A percentile compares a stretch with the other conserved stretches of the same genome.
phyloP scores from a whole-genome alignment of 2,888 invertebrate genomes.

The Cynaeus angustus region DNA sequence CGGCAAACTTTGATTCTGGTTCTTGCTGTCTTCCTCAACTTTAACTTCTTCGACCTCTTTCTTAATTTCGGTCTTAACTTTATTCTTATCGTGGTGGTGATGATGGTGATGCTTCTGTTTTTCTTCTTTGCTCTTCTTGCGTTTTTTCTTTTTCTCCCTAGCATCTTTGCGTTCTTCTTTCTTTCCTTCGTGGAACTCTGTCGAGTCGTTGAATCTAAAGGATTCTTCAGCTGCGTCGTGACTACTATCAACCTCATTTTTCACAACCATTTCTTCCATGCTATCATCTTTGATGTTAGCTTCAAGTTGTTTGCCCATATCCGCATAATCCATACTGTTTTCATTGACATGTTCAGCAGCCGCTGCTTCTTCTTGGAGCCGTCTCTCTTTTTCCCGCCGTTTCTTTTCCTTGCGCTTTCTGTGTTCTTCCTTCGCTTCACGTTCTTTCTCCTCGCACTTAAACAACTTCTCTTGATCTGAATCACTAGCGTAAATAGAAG shows the following conservation, averaged over 20 bases:
- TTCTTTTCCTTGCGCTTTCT: slow-evolving; percentile 72
- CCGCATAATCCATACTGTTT: slow-evolving; percentile 86
- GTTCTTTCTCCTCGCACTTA: slow-evolving; percentile 53
- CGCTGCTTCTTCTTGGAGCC: slow-evolving; percentile 70
- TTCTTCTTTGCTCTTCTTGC: slow-evolving; percentile 88
- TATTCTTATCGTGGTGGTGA: slow-evolving; percentile 75
- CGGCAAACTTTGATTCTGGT: slow-evolving; percentile 78
- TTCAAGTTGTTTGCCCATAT: slow-evolving; percentile 87
- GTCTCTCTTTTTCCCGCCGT: slow-evolving; percentile 68
- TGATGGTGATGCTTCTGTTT: slow-evolving; percentile 81
- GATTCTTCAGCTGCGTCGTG: slow-evolving; percentile 69
- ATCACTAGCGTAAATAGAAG: slow-evolving; percentile 70
- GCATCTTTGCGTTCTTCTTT: slow-evolving; percentile 75
- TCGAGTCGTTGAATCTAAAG: slow-evolving; percentile 50
- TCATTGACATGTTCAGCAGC: slow-evolving; percentile 74
- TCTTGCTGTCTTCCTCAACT: slow-evolving; percentile 46
- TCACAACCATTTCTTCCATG: slow-evolving; percentile 70
- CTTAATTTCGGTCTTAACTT: slow-evolving; percentile 66
- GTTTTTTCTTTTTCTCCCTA: slow-evolving; percentile 89
- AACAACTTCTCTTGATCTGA: slow-evolving; percentile 68
- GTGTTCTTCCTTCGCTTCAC: no score
- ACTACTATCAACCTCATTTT: slow-evolving; percentile 66
- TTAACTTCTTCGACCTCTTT: slow-evolving; percentile 58
- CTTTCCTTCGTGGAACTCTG: slow-evolving; percentile 54
- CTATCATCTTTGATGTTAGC: slow-evolving; percentile 84